phyloP scores from a whole-genome alignment of 2,113 vertebrate species.

The Anolis carolinensis region DNA sequence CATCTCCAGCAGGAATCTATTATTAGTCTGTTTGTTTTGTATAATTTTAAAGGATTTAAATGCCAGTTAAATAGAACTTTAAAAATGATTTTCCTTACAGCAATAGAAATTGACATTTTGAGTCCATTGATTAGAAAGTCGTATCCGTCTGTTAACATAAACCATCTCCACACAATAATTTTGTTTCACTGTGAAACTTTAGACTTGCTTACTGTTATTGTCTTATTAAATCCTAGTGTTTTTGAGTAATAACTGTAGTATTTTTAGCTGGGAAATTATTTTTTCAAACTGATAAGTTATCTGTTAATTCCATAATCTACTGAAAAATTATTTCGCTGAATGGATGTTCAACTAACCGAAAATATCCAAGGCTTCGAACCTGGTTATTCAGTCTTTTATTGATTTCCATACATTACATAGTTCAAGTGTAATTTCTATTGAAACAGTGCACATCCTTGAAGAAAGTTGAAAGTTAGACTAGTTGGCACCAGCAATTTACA shows the following conservation, averaged over 20 bases:
- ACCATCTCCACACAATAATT: neutral
- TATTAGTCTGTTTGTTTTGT: neutral
- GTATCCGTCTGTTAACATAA: too few species aligned
- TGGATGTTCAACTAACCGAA: neutral
- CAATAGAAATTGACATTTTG: neutral
- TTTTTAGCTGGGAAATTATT: neutral
- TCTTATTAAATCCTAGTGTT: neutral
- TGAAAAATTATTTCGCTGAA: neutral
- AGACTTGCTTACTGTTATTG: neutral
- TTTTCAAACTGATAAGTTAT: neutral
- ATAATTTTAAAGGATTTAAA: neutral
- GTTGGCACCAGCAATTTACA: neutral
- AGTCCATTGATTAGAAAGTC: neutral
- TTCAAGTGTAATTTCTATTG: neutral
- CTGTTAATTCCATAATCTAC: neutral
- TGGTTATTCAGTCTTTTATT: neutral
- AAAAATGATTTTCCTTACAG: neutral
- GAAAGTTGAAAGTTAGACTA: too few species aligned
- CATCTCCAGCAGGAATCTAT: neutral
- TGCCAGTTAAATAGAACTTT: neutral
- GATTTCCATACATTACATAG: neutral
- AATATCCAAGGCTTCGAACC: neutral
- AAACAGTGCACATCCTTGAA: neutral
- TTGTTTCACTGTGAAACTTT: too few species aligned
- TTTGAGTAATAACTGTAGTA: neutral